These are phyloP conservation scores for Platysteira castanea DNA, from an alignment of 2,113 vertebrate genomes.

Conservation along the genomic window DNA sequence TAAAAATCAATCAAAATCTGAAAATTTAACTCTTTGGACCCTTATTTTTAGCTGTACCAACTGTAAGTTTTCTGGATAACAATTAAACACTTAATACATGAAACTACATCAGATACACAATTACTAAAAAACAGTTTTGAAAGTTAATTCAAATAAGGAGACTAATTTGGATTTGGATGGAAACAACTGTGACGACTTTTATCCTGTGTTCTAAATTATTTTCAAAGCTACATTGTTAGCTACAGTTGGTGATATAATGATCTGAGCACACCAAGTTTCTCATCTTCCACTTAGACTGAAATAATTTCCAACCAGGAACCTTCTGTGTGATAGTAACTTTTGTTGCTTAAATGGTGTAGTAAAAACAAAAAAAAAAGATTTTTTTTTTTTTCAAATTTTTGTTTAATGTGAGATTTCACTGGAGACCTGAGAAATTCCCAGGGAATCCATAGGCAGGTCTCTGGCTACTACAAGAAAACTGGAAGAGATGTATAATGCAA, in stretches of 20 bases:
- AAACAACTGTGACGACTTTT: background rate
- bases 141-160: background rate
- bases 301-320: background rate
- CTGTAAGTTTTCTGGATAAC: background rate
- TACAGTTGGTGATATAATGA: background rate
- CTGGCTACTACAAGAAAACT: background rate
- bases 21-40: background rate
- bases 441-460: background rate
- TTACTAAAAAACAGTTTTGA: background rate
- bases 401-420: background rate
- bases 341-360: background rate
- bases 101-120: background rate
- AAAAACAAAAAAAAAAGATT: background rate
- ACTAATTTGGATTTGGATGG: background rate
- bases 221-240: background rate
- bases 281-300: background rate
- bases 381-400: background rate
- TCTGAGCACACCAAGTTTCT: background rate
- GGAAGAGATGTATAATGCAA: background rate
- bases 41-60: background rate
- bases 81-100: background rate
- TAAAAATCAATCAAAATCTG: background rate
- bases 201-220: background rate
- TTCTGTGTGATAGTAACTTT: background rate
- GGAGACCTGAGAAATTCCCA: background rate